A percentile compares a stretch with the other conserved stretches of the same genome.
Evolutionary conservation across 2,888 invertebrate species (phyloP).

Genomic region (Caenorhabditis imperialis): DNA sequence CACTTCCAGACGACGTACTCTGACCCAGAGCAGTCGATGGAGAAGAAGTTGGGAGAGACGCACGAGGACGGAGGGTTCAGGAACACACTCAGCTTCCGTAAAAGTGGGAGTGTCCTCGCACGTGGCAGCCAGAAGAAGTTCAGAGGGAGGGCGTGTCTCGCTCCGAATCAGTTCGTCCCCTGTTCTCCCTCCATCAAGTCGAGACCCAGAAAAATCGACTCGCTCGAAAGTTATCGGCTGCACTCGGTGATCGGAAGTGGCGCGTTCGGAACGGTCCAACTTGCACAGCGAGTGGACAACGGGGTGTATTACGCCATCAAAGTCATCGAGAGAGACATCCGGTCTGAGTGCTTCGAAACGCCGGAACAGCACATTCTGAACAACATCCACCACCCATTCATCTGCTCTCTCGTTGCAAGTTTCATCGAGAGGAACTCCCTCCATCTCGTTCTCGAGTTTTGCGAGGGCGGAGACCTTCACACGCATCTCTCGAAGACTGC

Average conservation of each 20-base stretch:
- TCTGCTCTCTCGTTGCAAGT: constrained; percentile 22
- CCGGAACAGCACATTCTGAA: constrained; percentile 36
- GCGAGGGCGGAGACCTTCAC: constrained; percentile 51
- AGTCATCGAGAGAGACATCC: constrained; percentile 21
- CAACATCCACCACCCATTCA: constrained; percentile 32
- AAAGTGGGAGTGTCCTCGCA: constrained; percentile 20
- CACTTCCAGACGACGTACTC: constrained; percentile 43
- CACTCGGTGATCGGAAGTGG: constrained; percentile 35
- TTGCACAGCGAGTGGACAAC: constrained; percentile 16
- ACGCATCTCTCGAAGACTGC: constrained; percentile 32
- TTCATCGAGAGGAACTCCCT: constrained; percentile 24
- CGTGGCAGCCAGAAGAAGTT: constrained; percentile 11
- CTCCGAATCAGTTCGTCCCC: constrained; percentile 21
- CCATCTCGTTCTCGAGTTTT: constrained; percentile 47
- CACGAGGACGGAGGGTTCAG: constrained; percentile 10
- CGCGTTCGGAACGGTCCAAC: constrained; percentile 43
- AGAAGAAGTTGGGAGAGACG: constrained; percentile 16
- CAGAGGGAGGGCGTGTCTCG: constrained; percentile 6
- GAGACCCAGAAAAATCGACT: constrained; percentile 15
- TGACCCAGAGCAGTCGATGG: constrained; percentile 46
- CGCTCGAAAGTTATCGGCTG: constrained; percentile 28
- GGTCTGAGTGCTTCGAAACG: constrained; percentile 21
- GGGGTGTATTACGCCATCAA: constrained; percentile 33
- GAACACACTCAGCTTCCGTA: constrained; percentile 24
- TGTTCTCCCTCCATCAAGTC: constrained; percentile 2